Base-by-base conservation (phyloP, 1,140 invertebrate species). In the Neodiprion virginianus region DNA sequence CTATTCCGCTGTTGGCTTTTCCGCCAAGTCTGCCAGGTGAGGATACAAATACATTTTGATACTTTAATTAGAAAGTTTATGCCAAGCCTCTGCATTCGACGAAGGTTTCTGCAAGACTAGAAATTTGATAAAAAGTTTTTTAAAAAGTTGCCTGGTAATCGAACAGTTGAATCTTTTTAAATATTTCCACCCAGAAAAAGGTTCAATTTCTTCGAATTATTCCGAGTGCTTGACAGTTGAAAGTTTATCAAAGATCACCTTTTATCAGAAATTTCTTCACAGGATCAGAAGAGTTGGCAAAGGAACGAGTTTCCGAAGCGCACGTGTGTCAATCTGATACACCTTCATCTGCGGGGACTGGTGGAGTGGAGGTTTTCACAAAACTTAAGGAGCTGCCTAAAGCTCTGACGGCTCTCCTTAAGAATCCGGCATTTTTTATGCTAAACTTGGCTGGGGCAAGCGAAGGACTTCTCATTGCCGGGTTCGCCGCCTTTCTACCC, bases 401-500 rank as follows among this genome's bases (percentile, higher is more conserved):
- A 7, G 93, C 94, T 0, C 86, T 95, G 7, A 89, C 90, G 48
- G 89, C 91, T 2, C 86, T 96, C 1, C 85, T 95, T 2, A 88
- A 84, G 48, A 96, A 96, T 85, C 93, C 94, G 0, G 95, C 94
- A 2, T 96, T 96, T 86, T 90, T 95, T 82, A 94, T 94, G 85
- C 84, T 96, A 1, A 96, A 94, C 80, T 81, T 96, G 72, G 95
- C 94, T 3, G 94, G 93, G 1, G 94, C 94, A 0, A 92, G 91
- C 67, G 95, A 96, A 85, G 94, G 95, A 17, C 88, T 96, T 79
- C 87, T 96, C 0, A 90, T 96, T 7, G 92, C 93, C 0, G 95
- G 95, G 0, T 95, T 96, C 80, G 93, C 94, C 1, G 94, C 95
- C 0, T 96, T 96, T 81, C 86, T 95, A 73, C 95, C 95, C 0